A percentile compares a stretch with the other conserved stretches of the same genome.
phyloP scores from a whole-genome alignment of 2,113 vertebrate genomes.

The Hemiscyllium ocellatum region DNA sequence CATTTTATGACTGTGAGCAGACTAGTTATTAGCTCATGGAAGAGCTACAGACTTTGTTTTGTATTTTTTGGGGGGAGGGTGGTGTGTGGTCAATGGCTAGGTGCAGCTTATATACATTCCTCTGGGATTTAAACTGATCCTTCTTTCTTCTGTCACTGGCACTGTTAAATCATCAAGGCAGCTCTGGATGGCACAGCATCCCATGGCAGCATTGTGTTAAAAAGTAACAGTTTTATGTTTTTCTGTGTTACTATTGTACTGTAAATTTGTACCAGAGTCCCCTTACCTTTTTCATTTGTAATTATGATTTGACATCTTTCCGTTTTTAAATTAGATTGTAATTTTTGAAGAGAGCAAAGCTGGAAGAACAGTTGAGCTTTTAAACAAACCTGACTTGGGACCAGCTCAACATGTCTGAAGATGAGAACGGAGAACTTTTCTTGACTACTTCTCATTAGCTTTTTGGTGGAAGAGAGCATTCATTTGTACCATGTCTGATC shows the following conservation, averaged over 20 bases:
- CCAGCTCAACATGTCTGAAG: constrained; percentile 44
- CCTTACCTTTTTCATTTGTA: neutral
- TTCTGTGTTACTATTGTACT: neutral
- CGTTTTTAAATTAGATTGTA: constrained; percentile 60
- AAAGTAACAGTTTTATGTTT: neutral
- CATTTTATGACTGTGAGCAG: too few relatives aligned
- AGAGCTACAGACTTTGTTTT: too few relatives aligned
- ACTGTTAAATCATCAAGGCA: neutral
- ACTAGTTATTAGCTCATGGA: too few relatives aligned
- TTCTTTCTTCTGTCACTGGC: neutral
- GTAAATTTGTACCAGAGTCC: neutral
- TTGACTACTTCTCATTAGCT: neutral
- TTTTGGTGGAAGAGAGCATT: neutral
- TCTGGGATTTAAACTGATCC: neutral
- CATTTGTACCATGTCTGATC: neutral
- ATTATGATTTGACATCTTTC: neutral
- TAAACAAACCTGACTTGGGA: constrained; percentile 69
- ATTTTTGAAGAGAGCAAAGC: constrained; percentile 78
- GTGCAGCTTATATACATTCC: neutral
- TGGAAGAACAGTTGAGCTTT: constrained; percentile 69
- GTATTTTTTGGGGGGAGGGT: too few relatives aligned
- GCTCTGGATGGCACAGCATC: neutral
- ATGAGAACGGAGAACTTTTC: neutral
- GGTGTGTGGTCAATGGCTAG: too few relatives aligned
- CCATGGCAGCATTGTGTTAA: neutral